Conservation (phyloP, 2,113 vertebrate species). For the Actenoides hombroni region DNA sequence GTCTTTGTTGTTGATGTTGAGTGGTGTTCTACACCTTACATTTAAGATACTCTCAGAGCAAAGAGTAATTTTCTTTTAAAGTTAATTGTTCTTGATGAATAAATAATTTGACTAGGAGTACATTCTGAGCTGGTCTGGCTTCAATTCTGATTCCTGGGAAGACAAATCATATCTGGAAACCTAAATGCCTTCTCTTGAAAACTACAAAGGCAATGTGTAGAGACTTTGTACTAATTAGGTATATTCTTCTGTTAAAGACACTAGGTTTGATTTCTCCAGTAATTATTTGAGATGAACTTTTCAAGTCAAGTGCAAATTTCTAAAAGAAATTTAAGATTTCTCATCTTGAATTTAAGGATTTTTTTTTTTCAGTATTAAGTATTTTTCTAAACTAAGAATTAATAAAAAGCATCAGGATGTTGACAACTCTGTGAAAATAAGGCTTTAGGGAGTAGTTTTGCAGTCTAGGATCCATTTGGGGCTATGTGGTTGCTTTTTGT, state of each 20-base stretch:
- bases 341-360: neutral
- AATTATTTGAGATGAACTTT: neutral
- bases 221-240: neutral
- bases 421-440: neutral
- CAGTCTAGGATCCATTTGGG: neutral
- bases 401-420: neutral
- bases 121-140: neutral
- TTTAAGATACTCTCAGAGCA: neutral
- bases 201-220: neutral
- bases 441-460: neutral
- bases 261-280: neutral
- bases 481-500: neutral
- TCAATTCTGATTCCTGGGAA: neutral
- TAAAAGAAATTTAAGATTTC: neutral
- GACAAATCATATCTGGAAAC: neutral
- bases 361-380: neutral
- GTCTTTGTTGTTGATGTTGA: neutral
- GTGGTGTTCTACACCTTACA: neutral
- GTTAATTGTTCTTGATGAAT: neutral
- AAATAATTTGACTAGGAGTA: neutral
- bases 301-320: neutral
- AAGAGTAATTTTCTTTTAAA: neutral
- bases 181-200: neutral
- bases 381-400: neutral
- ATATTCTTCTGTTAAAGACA: neutral